Evolutionary conservation across 2,797 vertebrate species (phyloP).

Genomic region (Lagorchestes hirsutus): DNA sequence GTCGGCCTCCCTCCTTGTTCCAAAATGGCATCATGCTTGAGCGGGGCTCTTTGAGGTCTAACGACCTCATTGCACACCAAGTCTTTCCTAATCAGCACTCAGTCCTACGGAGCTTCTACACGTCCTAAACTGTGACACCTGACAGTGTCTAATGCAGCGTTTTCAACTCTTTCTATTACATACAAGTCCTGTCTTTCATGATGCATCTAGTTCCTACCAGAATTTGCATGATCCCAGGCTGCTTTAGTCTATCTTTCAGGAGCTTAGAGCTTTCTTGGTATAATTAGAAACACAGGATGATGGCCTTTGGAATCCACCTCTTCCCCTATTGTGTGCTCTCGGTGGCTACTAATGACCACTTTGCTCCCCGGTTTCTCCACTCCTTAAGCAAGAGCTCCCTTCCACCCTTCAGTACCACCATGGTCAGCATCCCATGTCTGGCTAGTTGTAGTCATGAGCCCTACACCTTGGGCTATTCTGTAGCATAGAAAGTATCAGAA

Average conservation of each 20-base stretch:
- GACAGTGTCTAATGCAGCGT: constrained; percentile 65
- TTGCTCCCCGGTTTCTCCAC: neutral
- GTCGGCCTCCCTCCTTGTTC: neutral
- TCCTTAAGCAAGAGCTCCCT: neutral
- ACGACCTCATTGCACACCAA: neutral
- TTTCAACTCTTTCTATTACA: constrained; percentile 7
- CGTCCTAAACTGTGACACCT: constrained; percentile 55
- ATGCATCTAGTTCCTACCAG: neutral
- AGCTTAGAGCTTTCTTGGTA: neutral
- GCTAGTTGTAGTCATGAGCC: neutral
- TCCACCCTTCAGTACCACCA: neutral
- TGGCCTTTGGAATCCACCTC: constrained; percentile 24
- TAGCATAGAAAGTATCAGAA: neutral
- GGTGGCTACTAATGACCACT: constrained; percentile 6
- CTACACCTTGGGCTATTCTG: neutral
- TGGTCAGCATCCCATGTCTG: neutral
- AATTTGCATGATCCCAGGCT: neutral
- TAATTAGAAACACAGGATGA: constrained; percentile 27
- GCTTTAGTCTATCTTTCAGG: neutral
- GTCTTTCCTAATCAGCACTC: constrained; percentile 8
- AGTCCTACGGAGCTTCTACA: neutral
- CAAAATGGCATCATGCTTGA: neutral
- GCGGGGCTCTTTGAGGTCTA: neutral
- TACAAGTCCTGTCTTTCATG: neutral
- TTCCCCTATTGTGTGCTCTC: neutral